phyloP scores from a whole-genome alignment of 92 coral and sea anemone genomes.

The Siderastrea radians region DNA sequence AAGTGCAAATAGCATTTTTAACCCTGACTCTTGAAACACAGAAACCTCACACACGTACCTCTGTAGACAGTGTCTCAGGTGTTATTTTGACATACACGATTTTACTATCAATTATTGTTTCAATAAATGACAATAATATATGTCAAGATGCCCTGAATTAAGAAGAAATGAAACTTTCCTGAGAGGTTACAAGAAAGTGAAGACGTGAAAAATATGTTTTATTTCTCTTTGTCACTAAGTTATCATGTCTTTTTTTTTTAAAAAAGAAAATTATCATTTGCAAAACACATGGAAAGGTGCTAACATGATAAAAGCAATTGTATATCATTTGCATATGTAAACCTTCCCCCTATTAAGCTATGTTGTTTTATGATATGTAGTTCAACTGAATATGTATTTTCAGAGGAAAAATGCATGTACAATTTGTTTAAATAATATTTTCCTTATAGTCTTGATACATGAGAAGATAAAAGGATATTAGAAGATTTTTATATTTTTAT shows the following conservation, averaged over 20 bases:
- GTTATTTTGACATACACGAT: constrained; percentile 7
- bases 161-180: neutral
- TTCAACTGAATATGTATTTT: neutral
- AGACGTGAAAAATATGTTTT: neutral
- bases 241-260: neutral
- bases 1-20: neutral
- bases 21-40: neutral
- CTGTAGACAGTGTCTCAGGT: neutral
- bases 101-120: neutral
- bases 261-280: neutral
- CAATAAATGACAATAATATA: neutral
- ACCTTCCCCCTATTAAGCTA: neutral
- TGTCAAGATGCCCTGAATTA: neutral
- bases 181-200: neutral
- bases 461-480: neutral
- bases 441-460: neutral
- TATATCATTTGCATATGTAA: constrained; percentile 1
- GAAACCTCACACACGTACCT: neutral
- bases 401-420: neutral
- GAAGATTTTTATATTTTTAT: neutral
- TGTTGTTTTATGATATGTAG: neutral
- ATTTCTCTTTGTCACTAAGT: neutral
- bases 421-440: neutral
- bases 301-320: neutral
- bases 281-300: constrained; percentile 7